Base-by-base conservation (phyloP, 1,140 invertebrate genomes). In the Pseudomyrmex cubaensis region DNA sequence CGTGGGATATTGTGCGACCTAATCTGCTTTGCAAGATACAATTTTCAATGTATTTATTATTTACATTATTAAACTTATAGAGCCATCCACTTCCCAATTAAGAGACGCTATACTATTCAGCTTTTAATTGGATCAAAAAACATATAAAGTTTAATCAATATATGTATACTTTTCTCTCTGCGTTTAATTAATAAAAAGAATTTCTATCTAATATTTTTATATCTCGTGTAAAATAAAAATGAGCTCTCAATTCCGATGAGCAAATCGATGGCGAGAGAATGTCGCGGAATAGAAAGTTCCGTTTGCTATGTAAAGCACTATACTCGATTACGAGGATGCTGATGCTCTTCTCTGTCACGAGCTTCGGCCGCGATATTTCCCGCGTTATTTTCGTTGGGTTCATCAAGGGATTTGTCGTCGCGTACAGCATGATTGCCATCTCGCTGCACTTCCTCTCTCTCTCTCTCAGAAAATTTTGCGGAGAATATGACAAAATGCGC, bases 261-360 rank as follows among this genome's bases (percentile, higher is more conserved):
- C 48, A 12, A 76, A 73, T 62, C 63, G 25, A 61, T 52, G 20
- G 48, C 15, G 5, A 35, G 5, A 35, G 75, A 76, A 88, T 85
- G 86, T 64, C 25, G 50, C 46, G 44, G 74, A 85, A 83, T 88
- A 80, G 70, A 87, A 85, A 85, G 77, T 67, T 77, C 66, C 83
- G 73, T 83, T 88, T 89, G 85, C 85, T 83, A 82, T 85, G 83
- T 88, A 88, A 88, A 89, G 74, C 67, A 59, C 48, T 82, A 62
- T 64, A 82, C 44, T 74, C 59, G 59, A 69, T 84, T 86, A 85
- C 75, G 78, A 74, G 59, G 10, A 76, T 44, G 54, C 13, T 63
- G 22, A 17, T 35, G 2, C 25, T 1, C 25, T 77, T 76, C 57
- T 67, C 77, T 56, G 12, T 12, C 10, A 1, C 25, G 48, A 85